Evolutionary conservation across 2,113 vertebrate genomes (phyloP).

Genomic region (Pithys albifrons): DNA sequence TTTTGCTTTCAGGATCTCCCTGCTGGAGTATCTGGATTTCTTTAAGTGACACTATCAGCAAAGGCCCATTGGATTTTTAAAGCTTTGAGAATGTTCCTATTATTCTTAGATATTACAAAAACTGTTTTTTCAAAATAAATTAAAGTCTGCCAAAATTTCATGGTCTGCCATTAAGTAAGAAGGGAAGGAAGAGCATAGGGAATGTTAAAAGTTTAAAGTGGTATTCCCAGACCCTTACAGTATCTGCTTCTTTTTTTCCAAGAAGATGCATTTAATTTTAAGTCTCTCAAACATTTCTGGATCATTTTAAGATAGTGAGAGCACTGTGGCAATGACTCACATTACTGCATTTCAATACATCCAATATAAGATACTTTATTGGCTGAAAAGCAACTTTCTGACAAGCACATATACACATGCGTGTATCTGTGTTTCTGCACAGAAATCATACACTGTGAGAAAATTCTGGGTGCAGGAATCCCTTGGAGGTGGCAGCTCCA

Average conservation of each 20-base stretch:
- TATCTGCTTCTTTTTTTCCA: too few species aligned
- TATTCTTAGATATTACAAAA: not conserved
- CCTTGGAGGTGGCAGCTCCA: not conserved
- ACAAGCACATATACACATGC: fast-evolving
- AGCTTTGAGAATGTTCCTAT: not conserved
- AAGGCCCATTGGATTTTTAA: not conserved
- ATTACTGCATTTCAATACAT: not conserved
- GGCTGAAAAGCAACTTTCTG: not conserved
- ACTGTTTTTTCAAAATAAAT: not conserved
- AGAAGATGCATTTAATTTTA: not conserved
- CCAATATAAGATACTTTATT: not conserved
- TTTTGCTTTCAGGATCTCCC: not conserved
- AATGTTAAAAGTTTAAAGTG: not conserved
- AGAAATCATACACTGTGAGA: not conserved
- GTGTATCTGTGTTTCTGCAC: not conserved
- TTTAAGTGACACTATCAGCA: not conserved
- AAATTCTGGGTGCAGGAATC: not conserved
- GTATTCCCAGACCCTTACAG: not conserved
- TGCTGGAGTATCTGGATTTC: not conserved
- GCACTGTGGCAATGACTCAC: not conserved
- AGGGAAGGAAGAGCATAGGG: not conserved
- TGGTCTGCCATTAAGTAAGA: not conserved
- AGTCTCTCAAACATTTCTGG: not conserved
- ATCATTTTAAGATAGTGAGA: not conserved
- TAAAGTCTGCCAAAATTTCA: not conserved